These are phyloP conservation scores for Eristalinus aeneus DNA, from an alignment of 2,888 invertebrate species.

Conservation along the genomic window DNA sequence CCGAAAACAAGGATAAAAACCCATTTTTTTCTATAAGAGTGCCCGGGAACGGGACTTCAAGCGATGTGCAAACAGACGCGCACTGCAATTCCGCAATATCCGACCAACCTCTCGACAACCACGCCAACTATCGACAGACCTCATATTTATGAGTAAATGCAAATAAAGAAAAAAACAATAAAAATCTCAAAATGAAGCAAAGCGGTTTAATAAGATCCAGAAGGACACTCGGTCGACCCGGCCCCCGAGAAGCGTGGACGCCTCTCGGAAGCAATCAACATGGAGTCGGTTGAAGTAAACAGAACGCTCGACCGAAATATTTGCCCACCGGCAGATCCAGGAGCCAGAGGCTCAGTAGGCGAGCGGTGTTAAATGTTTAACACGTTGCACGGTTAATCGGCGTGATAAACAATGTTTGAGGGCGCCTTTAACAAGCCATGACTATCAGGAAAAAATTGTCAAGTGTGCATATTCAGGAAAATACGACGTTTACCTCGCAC, in stretches of 20 bases:
- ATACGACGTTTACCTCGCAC: neutral
- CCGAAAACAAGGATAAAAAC: neutral
- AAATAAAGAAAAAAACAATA: neutral
- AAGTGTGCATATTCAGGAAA: neutral
- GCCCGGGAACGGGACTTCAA: neutral
- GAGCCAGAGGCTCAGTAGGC: neutral
- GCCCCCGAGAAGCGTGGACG: neutral
- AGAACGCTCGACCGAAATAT: neutral
- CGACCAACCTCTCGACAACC: neutral
- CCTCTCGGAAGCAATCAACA: neutral
- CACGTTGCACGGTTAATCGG: neutral
- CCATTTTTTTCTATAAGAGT: neutral
- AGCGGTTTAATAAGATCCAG: conserved; percentile 1
- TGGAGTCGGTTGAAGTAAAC: neutral
- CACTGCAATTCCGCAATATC: conserved; percentile 7
- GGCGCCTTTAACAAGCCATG: neutral
- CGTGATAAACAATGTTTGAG: neutral
- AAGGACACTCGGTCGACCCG: neutral
- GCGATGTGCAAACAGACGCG: conserved; percentile 4
- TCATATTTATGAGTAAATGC: conserved; percentile 19
- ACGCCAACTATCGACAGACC: neutral
- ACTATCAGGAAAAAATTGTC: neutral
- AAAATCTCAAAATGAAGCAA: neutral
- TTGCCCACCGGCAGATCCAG: neutral
- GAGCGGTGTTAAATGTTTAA: neutral